A percentile compares a stretch with the other conserved stretches of the same genome.
Conservation (phyloP, 2,888 invertebrate genomes). For the Cosmopolites sordidus region DNA sequence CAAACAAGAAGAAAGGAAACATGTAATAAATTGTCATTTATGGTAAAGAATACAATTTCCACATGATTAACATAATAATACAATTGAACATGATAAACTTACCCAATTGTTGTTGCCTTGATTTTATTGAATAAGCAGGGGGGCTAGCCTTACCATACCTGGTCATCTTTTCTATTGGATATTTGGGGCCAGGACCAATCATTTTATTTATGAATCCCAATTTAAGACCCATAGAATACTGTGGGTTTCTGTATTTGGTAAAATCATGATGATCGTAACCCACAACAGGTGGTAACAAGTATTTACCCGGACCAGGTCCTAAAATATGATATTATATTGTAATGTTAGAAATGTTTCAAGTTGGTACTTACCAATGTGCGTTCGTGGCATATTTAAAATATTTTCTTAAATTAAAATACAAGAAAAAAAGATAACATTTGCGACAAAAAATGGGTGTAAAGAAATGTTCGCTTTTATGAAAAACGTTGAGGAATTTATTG, state of each 20-base stretch:
- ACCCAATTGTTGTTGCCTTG: constrained; percentile 38
- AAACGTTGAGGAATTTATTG: constrained; percentile 14
- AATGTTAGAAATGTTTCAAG: neutral
- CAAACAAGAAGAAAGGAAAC: too few species aligned
- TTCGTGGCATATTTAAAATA: constrained; percentile 10
- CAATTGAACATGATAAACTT: too few species aligned
- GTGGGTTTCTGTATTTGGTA: constrained; percentile 58
- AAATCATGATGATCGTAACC: constrained; percentile 61
- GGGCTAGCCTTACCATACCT: constrained; percentile 48
- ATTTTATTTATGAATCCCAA: constrained; percentile 27
- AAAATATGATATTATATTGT: neutral
- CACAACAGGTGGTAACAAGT: constrained; percentile 58
- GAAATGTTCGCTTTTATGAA: constrained; percentile 8
- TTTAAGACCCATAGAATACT: constrained; percentile 58
- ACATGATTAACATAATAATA: too few species aligned
- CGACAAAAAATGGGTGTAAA: neutral
- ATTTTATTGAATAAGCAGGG: constrained; percentile 51
- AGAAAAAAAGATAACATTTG: neutral
- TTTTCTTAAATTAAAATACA: neutral
- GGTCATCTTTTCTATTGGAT: constrained; percentile 53
- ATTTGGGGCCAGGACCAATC: constrained; percentile 48
- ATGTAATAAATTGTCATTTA: too few species aligned
- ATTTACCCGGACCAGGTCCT: constrained; percentile 68
- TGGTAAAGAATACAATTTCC: too few species aligned
- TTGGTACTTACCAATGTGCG: constrained; percentile 15